Evolutionary conservation across 1,140 invertebrate genomes (phyloP).

Genomic region (Drosophila lacertosa): DNA sequence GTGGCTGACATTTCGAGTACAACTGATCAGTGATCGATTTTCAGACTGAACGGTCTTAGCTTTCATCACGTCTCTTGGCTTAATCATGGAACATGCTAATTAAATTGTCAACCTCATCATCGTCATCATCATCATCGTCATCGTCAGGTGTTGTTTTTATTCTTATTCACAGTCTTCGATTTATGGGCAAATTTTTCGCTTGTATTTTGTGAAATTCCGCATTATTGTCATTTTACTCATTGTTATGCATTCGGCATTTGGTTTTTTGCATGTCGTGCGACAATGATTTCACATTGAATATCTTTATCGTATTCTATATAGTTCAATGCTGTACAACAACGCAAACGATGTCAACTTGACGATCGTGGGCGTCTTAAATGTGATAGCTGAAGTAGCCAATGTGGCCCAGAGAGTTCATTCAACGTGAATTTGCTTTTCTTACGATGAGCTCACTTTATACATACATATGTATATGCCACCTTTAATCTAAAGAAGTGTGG

Average conservation of each 20-base stretch:
- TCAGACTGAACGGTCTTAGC: conserved; percentile 23
- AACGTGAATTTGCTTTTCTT: conserved; percentile 7
- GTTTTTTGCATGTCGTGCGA: conserved; percentile 54
- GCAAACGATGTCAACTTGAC: conserved; percentile 51
- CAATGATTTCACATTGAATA: conserved; percentile 59
- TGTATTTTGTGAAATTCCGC: conserved; percentile 55
- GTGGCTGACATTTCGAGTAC: conserved; percentile 58
- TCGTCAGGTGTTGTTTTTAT: conserved; percentile 25
- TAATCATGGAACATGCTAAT: conserved; percentile 46
- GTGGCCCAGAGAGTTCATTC: conserved; percentile 66
- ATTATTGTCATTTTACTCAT: conserved; percentile 21
- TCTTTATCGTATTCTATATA: conserved; percentile 58
- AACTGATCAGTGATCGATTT: conserved; percentile 39
- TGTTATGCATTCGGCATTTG: conserved; percentile 58
- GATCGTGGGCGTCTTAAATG: conserved; percentile 54
- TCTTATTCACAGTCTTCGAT: conserved; percentile 32
- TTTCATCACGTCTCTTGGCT: conserved; percentile 21
- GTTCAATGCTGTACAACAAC: conserved; percentile 64
- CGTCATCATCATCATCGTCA: conserved; percentile 12
- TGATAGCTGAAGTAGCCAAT: not conserved
- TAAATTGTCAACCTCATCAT: conserved; percentile 20
- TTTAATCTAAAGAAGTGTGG: not conserved
- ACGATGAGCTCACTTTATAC: conserved; percentile 30
- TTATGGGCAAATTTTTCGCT: conserved; percentile 42
- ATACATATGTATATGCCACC: no score